Evolutionary conservation across 2,113 vertebrate species (phyloP).

Genomic region (Physeter macrocephalus): DNA sequence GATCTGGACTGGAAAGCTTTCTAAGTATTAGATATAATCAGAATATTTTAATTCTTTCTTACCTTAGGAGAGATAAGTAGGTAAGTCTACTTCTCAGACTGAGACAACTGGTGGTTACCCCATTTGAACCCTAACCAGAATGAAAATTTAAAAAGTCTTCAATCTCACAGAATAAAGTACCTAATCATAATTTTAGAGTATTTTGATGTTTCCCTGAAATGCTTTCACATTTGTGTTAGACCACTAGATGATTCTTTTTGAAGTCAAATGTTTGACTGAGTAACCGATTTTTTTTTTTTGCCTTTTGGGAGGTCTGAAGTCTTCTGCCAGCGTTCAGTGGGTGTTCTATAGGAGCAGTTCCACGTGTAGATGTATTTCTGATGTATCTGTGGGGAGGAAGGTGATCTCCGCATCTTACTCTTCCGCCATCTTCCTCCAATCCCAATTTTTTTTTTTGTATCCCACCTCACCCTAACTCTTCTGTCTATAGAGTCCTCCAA

Average conservation of each 20-base stretch:
- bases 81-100: not conserved
- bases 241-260: not conserved
- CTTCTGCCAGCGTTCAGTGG: too few species aligned
- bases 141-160: not conserved
- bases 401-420: too few species aligned
- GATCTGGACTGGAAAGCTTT: not conserved
- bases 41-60: not conserved
- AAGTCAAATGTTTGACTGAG: not conserved
- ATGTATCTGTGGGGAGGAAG: too few species aligned
- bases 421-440: too few species aligned
- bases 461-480: not conserved
- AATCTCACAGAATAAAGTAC: not conserved
- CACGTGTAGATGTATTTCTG: too few species aligned
- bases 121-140: not conserved
- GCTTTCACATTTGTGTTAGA: not conserved
- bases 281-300: not conserved
- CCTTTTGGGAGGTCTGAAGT: too few species aligned
- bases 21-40: slow-evolving; percentile 19
- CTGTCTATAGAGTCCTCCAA: not conserved
- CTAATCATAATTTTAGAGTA: not conserved
- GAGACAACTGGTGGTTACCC: not conserved
- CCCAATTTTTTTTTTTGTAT: not conserved
- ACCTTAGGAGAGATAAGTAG: not conserved
- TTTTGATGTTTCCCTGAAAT: not conserved
- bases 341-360: too few species aligned